Percentiles rank a stretch among this genome's conserved stretches.
Evolutionary conservation across 35 echinoderm and acorn worm species (phyloP).

Genomic region (Heliocidaris tuberculata): DNA sequence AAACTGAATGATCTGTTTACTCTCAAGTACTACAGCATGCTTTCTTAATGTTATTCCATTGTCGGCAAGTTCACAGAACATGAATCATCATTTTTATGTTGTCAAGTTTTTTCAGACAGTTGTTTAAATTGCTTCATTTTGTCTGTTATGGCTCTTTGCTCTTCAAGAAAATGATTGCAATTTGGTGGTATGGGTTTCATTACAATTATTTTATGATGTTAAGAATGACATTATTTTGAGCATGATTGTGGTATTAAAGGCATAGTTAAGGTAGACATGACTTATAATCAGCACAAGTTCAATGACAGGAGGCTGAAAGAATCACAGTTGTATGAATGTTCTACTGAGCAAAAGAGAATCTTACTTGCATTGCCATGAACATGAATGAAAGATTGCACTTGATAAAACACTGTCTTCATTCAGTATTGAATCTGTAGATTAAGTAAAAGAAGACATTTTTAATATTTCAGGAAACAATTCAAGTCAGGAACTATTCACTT

Average conservation of each 20-base stretch:
- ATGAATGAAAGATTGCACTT: too few species aligned
- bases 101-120: background rate
- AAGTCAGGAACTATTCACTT: background rate
- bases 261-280: background rate
- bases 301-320: background rate
- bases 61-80: background rate
- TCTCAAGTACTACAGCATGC: background rate
- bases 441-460: background rate
- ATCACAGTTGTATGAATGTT: background rate
- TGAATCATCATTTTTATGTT: constrained; percentile 11
- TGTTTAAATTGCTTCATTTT: constrained; percentile 13
- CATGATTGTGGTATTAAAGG: background rate
- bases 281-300: background rate
- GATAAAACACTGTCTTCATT: background rate
- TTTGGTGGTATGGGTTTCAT: background rate
- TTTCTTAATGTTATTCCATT: background rate
- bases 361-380: too few species aligned
- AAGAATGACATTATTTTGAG: background rate
- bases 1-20: background rate
- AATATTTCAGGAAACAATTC: background rate
- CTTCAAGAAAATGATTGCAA: background rate
- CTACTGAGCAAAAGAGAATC: too few species aligned
- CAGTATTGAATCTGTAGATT: background rate
- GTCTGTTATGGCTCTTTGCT: background rate
- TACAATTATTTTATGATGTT: background rate